phyloP scores from a whole-genome alignment of 2,888 invertebrate species.

The Aleiodes leptofemur region DNA sequence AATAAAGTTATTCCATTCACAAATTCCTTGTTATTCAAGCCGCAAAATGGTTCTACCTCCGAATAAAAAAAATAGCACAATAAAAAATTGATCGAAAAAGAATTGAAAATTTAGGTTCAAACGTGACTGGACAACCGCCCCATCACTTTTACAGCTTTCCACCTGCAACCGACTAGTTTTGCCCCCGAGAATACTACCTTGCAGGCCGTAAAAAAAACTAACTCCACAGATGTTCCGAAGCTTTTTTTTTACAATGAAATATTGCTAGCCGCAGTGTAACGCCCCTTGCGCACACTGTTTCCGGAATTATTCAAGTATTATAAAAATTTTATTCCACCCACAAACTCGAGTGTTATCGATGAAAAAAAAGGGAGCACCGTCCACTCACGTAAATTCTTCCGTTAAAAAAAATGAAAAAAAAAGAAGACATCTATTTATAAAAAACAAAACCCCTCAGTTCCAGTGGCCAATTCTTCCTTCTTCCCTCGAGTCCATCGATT shows the following conservation, averaged over 20 bases:
- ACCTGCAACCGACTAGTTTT: not conserved
- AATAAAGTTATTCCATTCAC: not conserved
- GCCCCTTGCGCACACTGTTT: not conserved
- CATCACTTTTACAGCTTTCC: not conserved
- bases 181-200: not conserved
- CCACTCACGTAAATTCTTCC: too few species aligned
- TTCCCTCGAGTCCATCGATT: not conserved
- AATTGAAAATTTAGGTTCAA: not conserved
- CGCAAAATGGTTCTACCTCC: not conserved
- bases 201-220: not conserved
- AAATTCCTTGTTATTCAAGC: not conserved
- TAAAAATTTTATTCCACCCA: slow-evolving; percentile 20
- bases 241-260: slow-evolving; percentile 4
- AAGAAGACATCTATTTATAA: not conserved
- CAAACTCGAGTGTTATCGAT: slow-evolving; percentile 11
- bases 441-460: not conserved
- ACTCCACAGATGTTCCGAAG: slow-evolving; percentile 2
- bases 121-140: slow-evolving; percentile 5
- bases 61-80: too few species aligned
- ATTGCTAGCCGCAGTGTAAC: not conserved
- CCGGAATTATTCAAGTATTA: slow-evolving; percentile 21
- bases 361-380: too few species aligned
- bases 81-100: slow-evolving; percentile 21
- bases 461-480: not conserved
- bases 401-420: too few species aligned